A percentile compares a stretch with the other conserved stretches of the same genome.
phyloP scores from a whole-genome alignment of 2,888 invertebrate species.

The Eilema depressum region DNA sequence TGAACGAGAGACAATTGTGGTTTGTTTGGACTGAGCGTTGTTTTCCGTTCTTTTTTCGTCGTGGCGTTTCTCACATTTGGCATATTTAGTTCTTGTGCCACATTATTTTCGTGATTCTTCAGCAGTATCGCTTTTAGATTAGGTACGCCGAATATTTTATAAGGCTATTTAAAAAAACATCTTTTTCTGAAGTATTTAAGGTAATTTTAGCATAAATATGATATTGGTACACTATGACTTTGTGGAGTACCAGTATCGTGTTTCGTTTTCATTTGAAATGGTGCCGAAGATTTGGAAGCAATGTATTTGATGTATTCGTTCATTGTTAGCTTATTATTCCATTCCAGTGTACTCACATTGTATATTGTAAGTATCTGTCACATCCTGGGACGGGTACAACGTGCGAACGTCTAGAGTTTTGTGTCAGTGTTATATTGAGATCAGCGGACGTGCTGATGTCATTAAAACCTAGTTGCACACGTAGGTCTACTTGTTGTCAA shows the following conservation, averaged over 20 bases:
- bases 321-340: conserved; percentile 3
- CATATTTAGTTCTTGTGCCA: neutral
- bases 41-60: neutral
- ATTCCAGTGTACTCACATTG: neutral
- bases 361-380: neutral
- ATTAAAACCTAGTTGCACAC: too few species aligned
- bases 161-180: too few species aligned
- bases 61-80: neutral
- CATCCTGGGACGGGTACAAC: neutral
- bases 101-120: neutral
- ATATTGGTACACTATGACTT: neutral
- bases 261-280: neutral
- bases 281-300: neutral
- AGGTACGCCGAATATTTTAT: neutral
- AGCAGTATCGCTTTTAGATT: neutral
- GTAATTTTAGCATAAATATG: too few species aligned
- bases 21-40: neutral
- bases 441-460: neutral
- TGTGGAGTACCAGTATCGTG: neutral
- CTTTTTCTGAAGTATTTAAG: too few species aligned
- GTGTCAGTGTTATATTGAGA: neutral
- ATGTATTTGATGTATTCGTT: conserved; percentile 1
- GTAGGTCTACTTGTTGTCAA: neutral
- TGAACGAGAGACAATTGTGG: neutral
- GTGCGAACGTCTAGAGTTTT: conserved; percentile 1